Base-by-base conservation (phyloP, 2,113 vertebrate genomes). In the Lampris incognitus region DNA sequence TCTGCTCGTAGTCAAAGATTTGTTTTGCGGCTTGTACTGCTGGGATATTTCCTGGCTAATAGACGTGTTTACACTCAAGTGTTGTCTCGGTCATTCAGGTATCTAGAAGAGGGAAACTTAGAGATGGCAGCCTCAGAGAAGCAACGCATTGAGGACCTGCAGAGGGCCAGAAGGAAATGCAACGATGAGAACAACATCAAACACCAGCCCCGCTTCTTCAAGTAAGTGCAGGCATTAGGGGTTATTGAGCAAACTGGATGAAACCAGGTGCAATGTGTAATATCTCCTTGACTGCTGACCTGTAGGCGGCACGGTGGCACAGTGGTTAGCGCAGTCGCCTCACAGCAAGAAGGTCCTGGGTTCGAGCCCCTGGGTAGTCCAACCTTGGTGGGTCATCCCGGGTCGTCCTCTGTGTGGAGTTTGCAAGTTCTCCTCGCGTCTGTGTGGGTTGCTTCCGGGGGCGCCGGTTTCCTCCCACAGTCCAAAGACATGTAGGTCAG, bases 131-230 rank as follows among this genome's bases (percentile, higher is more conserved):
- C 96, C 2, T 85, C 95, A 55, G 97, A 98, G 72, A 99, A 99
- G 72, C 97, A 96, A 92, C 95, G 97, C 70, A 98, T 99, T 59
- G 98, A 99, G 77, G 98, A 99, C 75, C 94, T 97, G 42, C 98
- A 99, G 90, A 94, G 98, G 82, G 85, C 86, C 75, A 93, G 96
- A 70, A 95, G 97, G 86, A 95, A 97, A 62, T 96, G 96, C 90
- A 94, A 96, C 88, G 98, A 99, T 41, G 98, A 99, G 89, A 97
- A 96, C 38, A 92, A 96, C 92, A 92, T 96, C 82, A 96, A 95
- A 92, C 95, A 97, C 36, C 93, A 94, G 93, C 96, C 98, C 60
- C 96, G 95, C 89, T 99, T 98, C 95, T 99, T 99, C 94, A 98
- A 95, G 98, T 99, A 87, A 96, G 96, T 92, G 49, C 66, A 10